A percentile compares a stretch with the other conserved stretches of the same genome.
These are phyloP conservation scores for Microcebus murinus DNA, from an alignment of 2,113 vertebrate species.

Conservation along the genomic window DNA sequence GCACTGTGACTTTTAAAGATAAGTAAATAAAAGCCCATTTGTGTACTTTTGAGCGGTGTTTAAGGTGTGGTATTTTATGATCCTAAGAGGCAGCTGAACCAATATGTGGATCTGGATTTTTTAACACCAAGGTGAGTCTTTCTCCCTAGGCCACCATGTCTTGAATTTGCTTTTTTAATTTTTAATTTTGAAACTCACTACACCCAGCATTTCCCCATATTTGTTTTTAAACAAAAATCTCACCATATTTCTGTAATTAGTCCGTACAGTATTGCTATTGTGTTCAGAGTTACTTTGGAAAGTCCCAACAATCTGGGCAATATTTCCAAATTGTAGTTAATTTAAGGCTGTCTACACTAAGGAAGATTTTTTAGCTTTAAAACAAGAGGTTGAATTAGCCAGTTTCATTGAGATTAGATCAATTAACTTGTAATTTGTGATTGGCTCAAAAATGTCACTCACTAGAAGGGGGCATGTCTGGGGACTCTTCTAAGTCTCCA, in stretches of 20 bases:
- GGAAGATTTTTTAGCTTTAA: conserved; percentile 47
- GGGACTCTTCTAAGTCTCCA: background rate
- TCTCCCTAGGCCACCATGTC: background rate
- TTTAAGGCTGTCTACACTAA: conserved; percentile 9
- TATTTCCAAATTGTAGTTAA: conserved; percentile 58
- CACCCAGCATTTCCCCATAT: background rate
- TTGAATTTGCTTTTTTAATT: conserved; percentile 27
- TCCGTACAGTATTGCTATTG: conserved; percentile 29
- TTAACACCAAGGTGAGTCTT: background rate
- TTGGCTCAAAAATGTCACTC: background rate
- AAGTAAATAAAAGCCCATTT: background rate
- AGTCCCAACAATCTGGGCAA: conserved; percentile 19
- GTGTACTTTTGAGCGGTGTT: background rate
- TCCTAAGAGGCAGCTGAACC: background rate
- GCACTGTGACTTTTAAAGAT: background rate
- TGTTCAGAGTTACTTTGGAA: conserved; percentile 53
- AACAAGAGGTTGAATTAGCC: conserved; percentile 46
- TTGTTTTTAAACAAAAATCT: conserved; percentile 45
- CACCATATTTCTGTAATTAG: conserved; percentile 36
- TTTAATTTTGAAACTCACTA: background rate
- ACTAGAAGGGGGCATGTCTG: background rate
- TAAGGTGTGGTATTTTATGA: background rate
- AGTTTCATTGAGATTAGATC: conserved; percentile 51
- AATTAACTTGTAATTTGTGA: conserved; percentile 56
- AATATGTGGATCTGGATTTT: background rate